Base-by-base conservation (phyloP, 2,888 invertebrate genomes). In the Melinopterus prodromus region DNA sequence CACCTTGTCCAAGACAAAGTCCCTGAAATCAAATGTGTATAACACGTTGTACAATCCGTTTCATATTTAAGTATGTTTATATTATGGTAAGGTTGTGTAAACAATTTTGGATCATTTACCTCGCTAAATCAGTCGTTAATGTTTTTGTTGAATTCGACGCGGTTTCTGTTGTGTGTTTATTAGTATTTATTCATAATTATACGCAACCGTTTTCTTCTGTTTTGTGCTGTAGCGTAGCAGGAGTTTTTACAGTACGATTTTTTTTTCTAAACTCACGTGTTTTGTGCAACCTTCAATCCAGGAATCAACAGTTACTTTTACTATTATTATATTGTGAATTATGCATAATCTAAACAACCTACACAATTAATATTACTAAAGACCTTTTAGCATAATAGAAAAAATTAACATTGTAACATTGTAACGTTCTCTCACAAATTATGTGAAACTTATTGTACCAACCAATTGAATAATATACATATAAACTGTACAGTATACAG, bases 341-440 rank as follows among this genome's bases (percentile, higher is more conserved):
- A 53, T 53, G 53, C 53, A 53, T 6, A 53, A 53, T 53, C 53
- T 53, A 53, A 53, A 53, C 53, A 9, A 12, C 53, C 53, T 53
- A 53, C 53, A 53, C 53, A 53, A 53, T 53, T 53, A 53, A 3
- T 53, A 53, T 53, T 53, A 53, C 53, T 53, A 53, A 53, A 53
- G 53, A 53, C 53, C 53, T 53, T 53, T 53, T 53, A 53, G 53
- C 53, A 53, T 53, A 53, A 53, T 53, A 53, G 53, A 53, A 53
- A 53, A 53, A 53, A 7, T 53, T 7, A 53, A 53, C 53, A 53
- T 53, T 53, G 9, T 53, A 53, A 53, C n/a, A n/a, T n/a, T 12
- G 53, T 12, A 53, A 38, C 5, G 2, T 53, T 53, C 5, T 9
- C 53, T 9, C 53, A 53, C 12, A 53, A 9, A 9, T 53, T 53